Evolutionary conservation across 2,113 vertebrate genomes (phyloP), one percentile per base, ranked within the genome.

Genomic region (Hipposideros armiger): DNA sequence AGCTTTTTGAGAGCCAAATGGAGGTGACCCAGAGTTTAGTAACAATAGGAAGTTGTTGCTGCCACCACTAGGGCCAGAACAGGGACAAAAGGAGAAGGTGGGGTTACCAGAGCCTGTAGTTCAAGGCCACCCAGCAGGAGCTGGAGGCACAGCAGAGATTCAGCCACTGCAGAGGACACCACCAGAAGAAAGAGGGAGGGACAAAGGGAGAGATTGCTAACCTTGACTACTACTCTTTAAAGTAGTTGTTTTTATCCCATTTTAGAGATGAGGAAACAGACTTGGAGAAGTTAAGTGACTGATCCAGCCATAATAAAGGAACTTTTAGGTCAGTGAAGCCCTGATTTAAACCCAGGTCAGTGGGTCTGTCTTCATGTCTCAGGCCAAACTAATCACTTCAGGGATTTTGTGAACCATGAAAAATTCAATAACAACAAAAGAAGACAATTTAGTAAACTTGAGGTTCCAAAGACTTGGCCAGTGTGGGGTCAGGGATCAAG

Each of bases 201-300:
- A 3, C 11, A 10, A 4, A 30, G 45, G 69, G n/a, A 62, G 64
- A 52, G 66, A 62, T 80, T 93, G 64, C 19, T 58, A 88, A 70
- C 32, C 69, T 28, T 69, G 28, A 32, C 50, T 84, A 74, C 36
- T 45, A 50, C 28, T 11, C 28, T 60, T 42, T 17, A 26, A 47
- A 17, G 13, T 77, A 45, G 6, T 64, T 82, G 58, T 28, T 32
- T 77, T 93, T 50, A 56, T 15, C 7, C 45, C 52, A n/a, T 54
- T 92, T 74, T 67, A 94, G 40, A 95, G 30, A 42, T 17, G 36
- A 84, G 32, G 66, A 95, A 77, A 84, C 16, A 82, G 32, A 58
- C 73, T 20, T 81, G 20, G 72, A 64, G 60, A 92, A 13, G 36
- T 81, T 62, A 36, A 73, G 69, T 70, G 67, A 80, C 36, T 45